Evolutionary conservation across 2,888 invertebrate species (phyloP), one percentile per base, ranked within the genome.

Genomic region (Glyphotaelius pellucidus): DNA sequence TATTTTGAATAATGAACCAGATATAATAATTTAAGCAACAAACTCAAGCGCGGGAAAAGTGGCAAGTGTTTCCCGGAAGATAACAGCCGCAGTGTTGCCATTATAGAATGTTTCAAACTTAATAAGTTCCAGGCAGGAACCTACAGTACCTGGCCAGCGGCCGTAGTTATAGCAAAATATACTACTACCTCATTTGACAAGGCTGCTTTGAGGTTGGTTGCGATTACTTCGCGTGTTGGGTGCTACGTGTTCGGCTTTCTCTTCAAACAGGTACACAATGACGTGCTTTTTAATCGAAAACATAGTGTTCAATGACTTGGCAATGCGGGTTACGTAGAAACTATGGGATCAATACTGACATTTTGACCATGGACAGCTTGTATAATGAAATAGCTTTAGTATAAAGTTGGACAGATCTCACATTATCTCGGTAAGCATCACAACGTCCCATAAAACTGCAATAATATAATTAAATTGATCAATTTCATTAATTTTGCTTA

Each of bases 81-180:
- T 86, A 86, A 86, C 86, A 42, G 86, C 86, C 86, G 42, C 83
- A n/a, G 30, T 86, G 86, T 42, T 86, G 38, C 86, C 86, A 86
- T n/a, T 67, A 9, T 67, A 9, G 67, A n/a, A 42, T 42, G 15
- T 14, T 86, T 86, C 42, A 30, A 86, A 42, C 42, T 38, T 35
- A 25, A 25, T 35, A 83, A 32, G 83, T 38, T 38, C 35, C 14
- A 83, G 83, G 83, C 32, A 35, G 35, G 25, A 35, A 83, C 83
- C 83, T 35, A 83, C 83, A 3, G 14, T 25, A 25, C 31, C 38
- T 25, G 35, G 86, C 86, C 47, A 47, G 30, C 42, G 42, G 3
- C 25, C 7, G 67, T n/a, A 25, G 67, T 67, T 67, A 67, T 67
- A 67, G 11, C 42, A 30, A 86, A 86, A 86, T 83, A 42, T 47